Percentiles rank a stretch among this genome's conserved stretches.
These are phyloP conservation scores for Torymus texanus DNA, from an alignment of 2,888 invertebrate species.

Conservation along the genomic window DNA sequence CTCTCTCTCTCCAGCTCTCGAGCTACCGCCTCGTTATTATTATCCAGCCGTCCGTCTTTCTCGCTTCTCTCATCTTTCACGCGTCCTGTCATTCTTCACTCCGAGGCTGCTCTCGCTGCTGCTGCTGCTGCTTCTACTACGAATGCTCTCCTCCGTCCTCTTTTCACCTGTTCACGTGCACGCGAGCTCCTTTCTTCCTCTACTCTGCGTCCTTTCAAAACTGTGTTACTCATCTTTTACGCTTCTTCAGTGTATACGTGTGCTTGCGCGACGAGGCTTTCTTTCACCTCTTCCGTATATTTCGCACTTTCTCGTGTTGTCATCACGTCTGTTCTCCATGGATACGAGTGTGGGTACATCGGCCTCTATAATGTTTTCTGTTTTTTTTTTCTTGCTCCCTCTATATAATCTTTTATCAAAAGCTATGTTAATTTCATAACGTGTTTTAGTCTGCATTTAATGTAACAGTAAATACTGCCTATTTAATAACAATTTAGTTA, in stretches of 20 bases:
- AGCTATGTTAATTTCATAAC: too few species aligned
- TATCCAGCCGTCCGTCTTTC: constrained; percentile 15
- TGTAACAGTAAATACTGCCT: too few species aligned
- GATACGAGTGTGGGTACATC: too few species aligned
- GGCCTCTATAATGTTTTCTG: neutral
- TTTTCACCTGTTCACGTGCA: constrained; percentile 52
- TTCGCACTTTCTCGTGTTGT: too few species aligned
- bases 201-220: constrained; percentile 17
- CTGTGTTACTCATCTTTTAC: constrained; percentile 29
- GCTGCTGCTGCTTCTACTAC: neutral
- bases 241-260: neutral
- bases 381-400: neutral
- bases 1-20: constrained; percentile 16
- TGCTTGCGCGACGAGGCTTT: too few species aligned
- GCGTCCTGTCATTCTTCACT: constrained; percentile 45
- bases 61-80: constrained; percentile 45
- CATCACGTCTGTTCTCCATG: neutral
- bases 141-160: constrained; percentile 27
- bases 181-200: constrained; percentile 28
- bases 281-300: too few species aligned
- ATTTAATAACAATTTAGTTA: too few species aligned
- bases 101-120: neutral
- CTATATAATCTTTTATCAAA: too few species aligned
- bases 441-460: too few species aligned
- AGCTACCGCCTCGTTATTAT: constrained; percentile 31